Percentiles rank a stretch among this genome's conserved stretches.
phyloP scores from a whole-genome alignment of 2,797 vertebrate species.

The Peromyscus eremicus region DNA sequence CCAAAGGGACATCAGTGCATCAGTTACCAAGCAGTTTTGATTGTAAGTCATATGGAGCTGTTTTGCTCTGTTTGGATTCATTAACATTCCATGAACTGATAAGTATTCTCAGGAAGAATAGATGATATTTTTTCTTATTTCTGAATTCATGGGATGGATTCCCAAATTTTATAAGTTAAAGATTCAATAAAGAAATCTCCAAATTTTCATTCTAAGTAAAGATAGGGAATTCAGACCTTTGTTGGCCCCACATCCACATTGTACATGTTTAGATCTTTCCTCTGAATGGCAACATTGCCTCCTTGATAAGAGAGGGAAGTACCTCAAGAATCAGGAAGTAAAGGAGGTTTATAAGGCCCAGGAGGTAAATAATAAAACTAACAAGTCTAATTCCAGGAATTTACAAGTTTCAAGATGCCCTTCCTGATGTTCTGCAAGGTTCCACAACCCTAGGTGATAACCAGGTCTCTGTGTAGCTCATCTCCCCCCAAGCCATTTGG shows the following conservation, averaged over 20 bases:
- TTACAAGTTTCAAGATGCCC: neutral
- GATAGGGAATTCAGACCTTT: neutral
- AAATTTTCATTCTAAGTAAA: neutral
- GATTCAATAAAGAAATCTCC: neutral
- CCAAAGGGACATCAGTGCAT: neutral
- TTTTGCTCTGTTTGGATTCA: neutral
- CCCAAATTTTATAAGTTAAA: neutral
- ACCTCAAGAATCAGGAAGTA: neutral
- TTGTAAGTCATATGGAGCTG: neutral
- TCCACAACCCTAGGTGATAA: neutral
- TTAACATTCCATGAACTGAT: neutral
- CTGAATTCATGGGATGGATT: neutral
- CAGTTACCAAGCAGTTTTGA: neutral
- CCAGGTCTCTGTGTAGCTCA: neutral
- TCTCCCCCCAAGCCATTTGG: neutral
- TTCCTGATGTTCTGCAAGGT: neutral
- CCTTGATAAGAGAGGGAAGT: neutral
- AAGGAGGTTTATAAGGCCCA: neutral
- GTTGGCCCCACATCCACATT: neutral
- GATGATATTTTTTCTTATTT: neutral
- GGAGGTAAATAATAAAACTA: neutral
- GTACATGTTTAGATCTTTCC: neutral
- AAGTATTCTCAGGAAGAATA: neutral
- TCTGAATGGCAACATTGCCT: neutral
- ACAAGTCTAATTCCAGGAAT: neutral